A percentile compares a stretch with the other conserved stretches of the same genome.
Evolutionary conservation across 2,888 invertebrate genomes (phyloP).

Genomic region (Toxonevra muliebris): DNA sequence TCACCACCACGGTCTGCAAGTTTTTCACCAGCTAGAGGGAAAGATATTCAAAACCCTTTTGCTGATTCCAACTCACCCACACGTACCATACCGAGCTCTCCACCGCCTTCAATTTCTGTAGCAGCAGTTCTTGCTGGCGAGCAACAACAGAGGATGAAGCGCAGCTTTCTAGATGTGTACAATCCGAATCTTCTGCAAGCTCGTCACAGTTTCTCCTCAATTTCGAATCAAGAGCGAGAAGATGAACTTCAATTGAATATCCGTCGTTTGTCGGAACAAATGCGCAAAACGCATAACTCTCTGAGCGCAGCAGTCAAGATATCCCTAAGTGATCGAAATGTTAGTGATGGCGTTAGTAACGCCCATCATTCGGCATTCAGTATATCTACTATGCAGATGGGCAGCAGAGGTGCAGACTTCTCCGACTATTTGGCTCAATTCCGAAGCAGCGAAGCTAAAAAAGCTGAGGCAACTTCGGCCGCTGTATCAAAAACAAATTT

Average conservation of each 20-base stretch:
- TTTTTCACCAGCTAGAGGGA: slow-evolving; percentile 50
- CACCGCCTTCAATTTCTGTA: slow-evolving; percentile 34
- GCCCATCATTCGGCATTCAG: slow-evolving; percentile 23
- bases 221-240: slow-evolving; percentile 49
- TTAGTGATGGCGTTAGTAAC: slow-evolving; percentile 30
- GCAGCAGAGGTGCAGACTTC: slow-evolving; percentile 42
- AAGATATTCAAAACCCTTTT: slow-evolving; percentile 45
- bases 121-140: slow-evolving; percentile 20
- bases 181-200: slow-evolving; percentile 55
- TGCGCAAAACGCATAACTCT: slow-evolving; percentile 42
- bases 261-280: slow-evolving; percentile 61
- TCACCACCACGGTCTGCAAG: slow-evolving; percentile 47
- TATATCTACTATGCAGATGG: slow-evolving; percentile 16
- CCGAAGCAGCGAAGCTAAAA: slow-evolving; percentile 48
- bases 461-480: slow-evolving; percentile 37
- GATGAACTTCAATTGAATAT: slow-evolving; percentile 62
- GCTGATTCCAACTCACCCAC: slow-evolving; percentile 22
- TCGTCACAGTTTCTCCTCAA: slow-evolving; percentile 62
- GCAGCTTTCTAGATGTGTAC: slow-evolving; percentile 51
- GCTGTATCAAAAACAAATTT: slow-evolving; percentile 24
- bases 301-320: slow-evolving; percentile 39
- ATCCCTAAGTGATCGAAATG: slow-evolving; percentile 43
- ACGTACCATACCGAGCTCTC: slow-evolving; percentile 18
- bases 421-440: slow-evolving; percentile 51
- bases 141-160: slow-evolving; percentile 37